These are phyloP conservation scores for Pterocles burchelli DNA, from an alignment of 2,113 vertebrate genomes.

Conservation along the genomic window DNA sequence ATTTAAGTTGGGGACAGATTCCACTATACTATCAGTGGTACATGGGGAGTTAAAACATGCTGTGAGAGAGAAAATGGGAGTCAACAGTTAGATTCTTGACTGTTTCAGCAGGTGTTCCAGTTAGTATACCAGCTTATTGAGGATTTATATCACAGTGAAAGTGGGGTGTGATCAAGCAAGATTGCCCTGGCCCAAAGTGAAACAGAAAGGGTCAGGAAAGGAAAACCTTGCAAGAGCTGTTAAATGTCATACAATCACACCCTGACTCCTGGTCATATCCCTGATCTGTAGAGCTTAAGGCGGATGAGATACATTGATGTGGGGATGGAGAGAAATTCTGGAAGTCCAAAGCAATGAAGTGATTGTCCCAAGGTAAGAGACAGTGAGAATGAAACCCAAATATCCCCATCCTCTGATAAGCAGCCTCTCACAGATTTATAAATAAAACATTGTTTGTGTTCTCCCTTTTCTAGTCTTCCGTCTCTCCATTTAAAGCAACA, in stretches of 20 bases:
- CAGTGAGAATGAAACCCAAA: background rate
- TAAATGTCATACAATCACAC: background rate
- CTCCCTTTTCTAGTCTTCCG: background rate
- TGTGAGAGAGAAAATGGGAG: background rate
- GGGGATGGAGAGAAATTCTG: background rate
- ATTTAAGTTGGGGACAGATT: background rate
- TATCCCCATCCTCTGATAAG: background rate
- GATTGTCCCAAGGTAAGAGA: background rate
- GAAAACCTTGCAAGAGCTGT: background rate
- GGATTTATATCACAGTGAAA: background rate
- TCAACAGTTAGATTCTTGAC: background rate
- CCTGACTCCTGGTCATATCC: background rate
- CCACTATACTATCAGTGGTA: background rate
- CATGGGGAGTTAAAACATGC: background rate
- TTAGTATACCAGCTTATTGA: background rate
- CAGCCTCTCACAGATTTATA: fast-evolving
- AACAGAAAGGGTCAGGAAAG: background rate
- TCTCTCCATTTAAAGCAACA: background rate
- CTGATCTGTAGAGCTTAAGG: background rate
- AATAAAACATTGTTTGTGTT: background rate
- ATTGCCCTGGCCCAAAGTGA: background rate
- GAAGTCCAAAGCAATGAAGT: background rate
- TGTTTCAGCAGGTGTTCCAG: background rate
- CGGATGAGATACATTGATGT: background rate
- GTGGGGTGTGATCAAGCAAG: background rate